These are phyloP conservation scores for Regulus satrapa DNA, from an alignment of 2,113 vertebrate genomes.

Conservation along the genomic window DNA sequence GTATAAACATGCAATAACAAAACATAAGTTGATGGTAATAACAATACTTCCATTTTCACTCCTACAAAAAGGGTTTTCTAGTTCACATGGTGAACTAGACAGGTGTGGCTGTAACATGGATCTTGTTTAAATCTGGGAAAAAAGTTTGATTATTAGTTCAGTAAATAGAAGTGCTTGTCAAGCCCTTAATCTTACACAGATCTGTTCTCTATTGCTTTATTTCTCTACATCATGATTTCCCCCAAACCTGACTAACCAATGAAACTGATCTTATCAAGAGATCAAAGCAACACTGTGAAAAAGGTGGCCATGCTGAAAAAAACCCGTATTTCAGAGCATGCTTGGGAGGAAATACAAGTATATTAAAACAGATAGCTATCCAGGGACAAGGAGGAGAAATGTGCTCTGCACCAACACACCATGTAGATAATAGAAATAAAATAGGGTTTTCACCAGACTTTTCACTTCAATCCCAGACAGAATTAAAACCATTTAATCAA, in stretches of 20 bases:
- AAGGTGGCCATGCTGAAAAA: not conserved
- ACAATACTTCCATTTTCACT: not conserved
- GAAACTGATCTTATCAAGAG: not conserved
- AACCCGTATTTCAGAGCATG: fast-evolving
- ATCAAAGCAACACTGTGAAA: not conserved
- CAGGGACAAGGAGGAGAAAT: not conserved
- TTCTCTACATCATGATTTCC: not conserved
- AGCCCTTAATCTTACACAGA: not conserved
- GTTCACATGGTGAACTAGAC: not conserved
- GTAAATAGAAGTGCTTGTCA: not conserved
- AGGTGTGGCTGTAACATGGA: not conserved
- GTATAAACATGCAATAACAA: not conserved
- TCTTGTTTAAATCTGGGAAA: not conserved
- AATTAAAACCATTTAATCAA: not conserved
- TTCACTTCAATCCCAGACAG: not conserved
- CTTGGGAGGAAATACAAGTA: not conserved
- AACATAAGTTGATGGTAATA: not conserved
- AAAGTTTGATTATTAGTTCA: not conserved
- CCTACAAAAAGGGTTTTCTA: not conserved
- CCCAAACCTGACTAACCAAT: not conserved
- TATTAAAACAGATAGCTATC: not conserved
- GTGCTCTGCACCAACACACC: not conserved
- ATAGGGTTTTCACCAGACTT: not conserved
- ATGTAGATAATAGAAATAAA: not conserved
- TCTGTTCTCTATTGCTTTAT: not conserved